These are phyloP conservation scores for Kryptolebias ocellatus DNA, from an alignment of 2,797 vertebrate genomes.

Conservation along the genomic window DNA sequence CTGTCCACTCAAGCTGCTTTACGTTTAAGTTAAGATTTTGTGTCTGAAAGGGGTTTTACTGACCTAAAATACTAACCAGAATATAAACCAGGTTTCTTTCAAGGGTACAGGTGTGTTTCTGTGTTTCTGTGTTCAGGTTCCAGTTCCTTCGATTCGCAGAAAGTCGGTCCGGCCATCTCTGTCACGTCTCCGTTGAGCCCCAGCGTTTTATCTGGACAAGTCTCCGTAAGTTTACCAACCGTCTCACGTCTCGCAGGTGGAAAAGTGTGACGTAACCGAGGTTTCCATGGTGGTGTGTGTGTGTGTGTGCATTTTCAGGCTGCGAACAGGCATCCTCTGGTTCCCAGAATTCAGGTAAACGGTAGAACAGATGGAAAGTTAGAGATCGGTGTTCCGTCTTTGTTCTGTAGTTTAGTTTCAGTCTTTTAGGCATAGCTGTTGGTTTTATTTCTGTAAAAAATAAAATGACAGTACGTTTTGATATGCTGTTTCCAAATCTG, in stretches of 20 bases:
- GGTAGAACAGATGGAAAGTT: slow-evolving; percentile 77
- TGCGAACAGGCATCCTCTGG: slow-evolving; percentile 81
- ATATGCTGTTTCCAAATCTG: background rate
- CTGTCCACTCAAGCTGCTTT: too few relatives aligned
- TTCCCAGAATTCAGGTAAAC: slow-evolving; percentile 98
- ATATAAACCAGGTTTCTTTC: too few relatives aligned
- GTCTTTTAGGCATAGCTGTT: background rate
- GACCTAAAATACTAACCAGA: too few relatives aligned
- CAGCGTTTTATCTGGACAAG: slow-evolving; percentile 89
- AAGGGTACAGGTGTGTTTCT: background rate
- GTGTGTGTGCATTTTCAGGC: slow-evolving; percentile 53
- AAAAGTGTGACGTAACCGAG: slow-evolving; percentile 16
- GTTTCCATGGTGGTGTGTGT: slow-evolving; percentile 43
- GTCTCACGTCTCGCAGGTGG: slow-evolving; percentile 13
- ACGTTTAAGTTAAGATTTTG: too few relatives aligned
- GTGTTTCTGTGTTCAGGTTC: slow-evolving; percentile 81
- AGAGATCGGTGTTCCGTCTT: slow-evolving; percentile 69
- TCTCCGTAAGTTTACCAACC: slow-evolving; percentile 87
- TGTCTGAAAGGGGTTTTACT: too few relatives aligned
- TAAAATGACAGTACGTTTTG: background rate
- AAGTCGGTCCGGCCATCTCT: slow-evolving; percentile 92
- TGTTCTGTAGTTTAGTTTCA: slow-evolving; percentile 35
- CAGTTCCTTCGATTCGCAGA: slow-evolving; percentile 94
- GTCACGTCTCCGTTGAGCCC: slow-evolving; percentile 95
- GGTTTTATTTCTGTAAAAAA: background rate